Base-by-base conservation (phyloP, 2,888 invertebrate species). In the Liopterus haemorrhoidalis region DNA sequence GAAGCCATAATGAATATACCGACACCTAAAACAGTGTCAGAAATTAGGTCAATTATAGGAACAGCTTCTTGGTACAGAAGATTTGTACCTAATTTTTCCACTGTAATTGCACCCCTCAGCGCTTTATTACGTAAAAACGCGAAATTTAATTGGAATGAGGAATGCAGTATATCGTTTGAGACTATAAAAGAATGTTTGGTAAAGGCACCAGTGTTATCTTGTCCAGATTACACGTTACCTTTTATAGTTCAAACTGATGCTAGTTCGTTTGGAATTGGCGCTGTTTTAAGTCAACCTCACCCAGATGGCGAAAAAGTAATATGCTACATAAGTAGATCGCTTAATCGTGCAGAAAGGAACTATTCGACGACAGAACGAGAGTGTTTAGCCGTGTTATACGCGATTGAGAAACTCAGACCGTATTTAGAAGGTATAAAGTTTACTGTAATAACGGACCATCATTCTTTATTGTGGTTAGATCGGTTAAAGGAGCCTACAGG, bases 211-310 rank as follows among this genome's bases (percentile, higher is more conserved):
- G 24, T 54, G 2, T 16, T 52, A 3, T 25, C 33, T 9, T 50
- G 51, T 20, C 52, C 54, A 0, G 49, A 54, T 24, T 52, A 37
- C 20, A 35, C 22, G 2, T 5, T 20, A 12, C 48, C 49, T 4
- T 49, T 52, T 25, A 6, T n/a, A 6, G 39, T 53, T 2, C 46
- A 52, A 20, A 46, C 48, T 0, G 49, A 50, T 19, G 48, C 49
- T 6, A 33, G 38, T 25, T 47, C 31, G 11, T 45, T 30, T 35
- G 52, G 50, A 5, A 16, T 53, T 3, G 50, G 53, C 4, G 48
- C 46, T 1, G 43, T 53, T 1, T 32, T 53, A 8, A 41, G 48
- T 25, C 35, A 25, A 4, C 3, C 4, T 15, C 9, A 16, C 2
- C 35, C 41, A 0, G 44, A 22, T 14, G 38, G 15, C 4, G 48